Base-by-base conservation (phyloP, 2,113 vertebrate genomes). In the Ageneiosus marmoratus region DNA sequence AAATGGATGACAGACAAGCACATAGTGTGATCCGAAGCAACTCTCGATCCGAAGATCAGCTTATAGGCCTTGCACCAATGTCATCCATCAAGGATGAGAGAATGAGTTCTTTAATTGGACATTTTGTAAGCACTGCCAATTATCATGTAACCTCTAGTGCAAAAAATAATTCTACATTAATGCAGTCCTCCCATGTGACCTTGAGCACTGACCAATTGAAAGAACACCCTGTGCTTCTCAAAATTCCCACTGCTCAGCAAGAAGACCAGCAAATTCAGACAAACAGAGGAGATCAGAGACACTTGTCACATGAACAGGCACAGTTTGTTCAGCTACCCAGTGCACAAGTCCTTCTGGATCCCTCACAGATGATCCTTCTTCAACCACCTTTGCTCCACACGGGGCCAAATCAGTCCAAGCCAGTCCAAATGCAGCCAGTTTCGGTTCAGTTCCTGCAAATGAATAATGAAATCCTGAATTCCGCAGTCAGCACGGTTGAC, bases 1-100 rank as follows among this genome's bases (percentile, higher is more conserved):
- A 98, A 92, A 93, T 95, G 90, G 96, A 97, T 50, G 96, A 98
- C 87, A 92, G 95, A 81, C 97, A 97, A 67, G 94, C 95, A 77
- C 97, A 98, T 89, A 98, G 96, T n/a, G 96, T 99, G 11, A 98
- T 98, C 85, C 95, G 96, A 91, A 98, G 96, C 90, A 97, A 95
- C 90, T 96, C 96, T 24, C 94, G 94, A 48, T 94, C 97, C 58
- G 96, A 97, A 86, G 97, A 98, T 76, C 96, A 97, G 62, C 92
- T 96, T 69, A 92, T 96, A 90, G 96, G 95, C 51, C 90, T 96
- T 80, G 24, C 91, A 84, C 92, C 95, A 85, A 91, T 94, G 87
- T 94, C 91, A 41, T 90, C 94, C 65, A 92, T 95, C 86, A 97
- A 97, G 86, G 94, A 95, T 76, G 96, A 96, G 88, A 94, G 93